Base-by-base conservation (phyloP, 2,888 invertebrate species). In the Pterostichus madidus region DNA sequence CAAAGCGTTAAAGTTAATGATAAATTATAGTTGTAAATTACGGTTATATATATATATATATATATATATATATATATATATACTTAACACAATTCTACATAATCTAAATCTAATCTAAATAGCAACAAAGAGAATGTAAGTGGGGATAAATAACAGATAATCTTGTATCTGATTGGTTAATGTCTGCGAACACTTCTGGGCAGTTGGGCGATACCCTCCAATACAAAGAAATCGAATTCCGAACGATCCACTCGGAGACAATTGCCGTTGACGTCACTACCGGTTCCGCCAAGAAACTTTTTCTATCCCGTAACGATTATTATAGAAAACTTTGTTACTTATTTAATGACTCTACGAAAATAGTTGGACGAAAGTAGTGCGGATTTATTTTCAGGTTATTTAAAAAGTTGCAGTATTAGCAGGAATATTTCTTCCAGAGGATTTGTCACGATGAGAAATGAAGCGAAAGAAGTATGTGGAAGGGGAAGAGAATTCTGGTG, bases 261-360 rank as follows among this genome's bases (percentile, higher is more conserved):
- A 83, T 83, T 83, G 77, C 77, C 39, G 64, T 49, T 83, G 76
- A 83, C 83, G 83, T 83, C 83, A 68, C 59, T 68, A 35, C 77
- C 83, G 77, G 61, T 82, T 82, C 75, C 75, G 44, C 44, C 64
- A 31, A 35, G 68, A 73, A 80, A 80, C 53, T 83, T 83, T 83
- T 77, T 77, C 83, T 76, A 64, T 83, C 77, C 82, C 24, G 83
- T 83, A 83, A 77, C 77, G 49, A 77, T 83, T 83, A 83, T 83
- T 83, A 77, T 77, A 83, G 83, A 68, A 83, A 83, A 83, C 76
- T 83, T 83, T 77, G 77, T 83, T 83, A 83, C 83, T 77, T 64
- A 77, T 77, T 77, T 83, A 83, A 83, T 83, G 83, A 81, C 81
- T 32, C 39, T 49, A 75, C 17, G 75, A 75, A 73, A 81, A 81